These are phyloP conservation scores for Harpalus rubripes DNA, from an alignment of 2,888 invertebrate species.

Conservation along the genomic window DNA sequence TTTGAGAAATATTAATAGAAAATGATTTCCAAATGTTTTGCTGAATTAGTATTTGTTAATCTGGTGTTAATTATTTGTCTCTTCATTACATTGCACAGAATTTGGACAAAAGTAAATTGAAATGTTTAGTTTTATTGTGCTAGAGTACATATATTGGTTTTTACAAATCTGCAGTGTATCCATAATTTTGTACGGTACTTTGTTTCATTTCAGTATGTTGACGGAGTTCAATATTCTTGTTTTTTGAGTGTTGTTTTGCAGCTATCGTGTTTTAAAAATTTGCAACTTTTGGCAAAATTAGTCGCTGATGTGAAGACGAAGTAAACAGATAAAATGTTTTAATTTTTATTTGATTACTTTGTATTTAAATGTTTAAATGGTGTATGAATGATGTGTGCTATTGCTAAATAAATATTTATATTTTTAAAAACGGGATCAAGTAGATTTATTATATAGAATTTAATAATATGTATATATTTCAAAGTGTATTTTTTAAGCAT, in stretches of 20 bases:
- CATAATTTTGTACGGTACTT: conserved; percentile 15
- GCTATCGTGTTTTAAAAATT: conserved; percentile 42
- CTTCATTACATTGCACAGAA: no score
- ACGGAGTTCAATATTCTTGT: neutral
- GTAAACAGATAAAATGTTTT: neutral
- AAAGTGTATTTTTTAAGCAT: conserved; percentile 63
- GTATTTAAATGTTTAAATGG: conserved; percentile 56
- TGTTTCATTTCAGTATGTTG: neutral
- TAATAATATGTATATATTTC: conserved; percentile 52
- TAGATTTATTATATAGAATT: conserved; percentile 51
- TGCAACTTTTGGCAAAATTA: neutral
- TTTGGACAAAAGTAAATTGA: no score
- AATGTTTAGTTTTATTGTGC: no score
- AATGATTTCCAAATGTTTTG: no score
- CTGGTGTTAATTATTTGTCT: no score
- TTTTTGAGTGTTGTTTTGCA: conserved; percentile 35
- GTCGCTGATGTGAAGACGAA: neutral
- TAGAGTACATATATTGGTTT: no score
- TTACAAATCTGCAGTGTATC: no score
- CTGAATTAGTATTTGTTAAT: no score
- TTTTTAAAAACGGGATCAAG: conserved; percentile 64
- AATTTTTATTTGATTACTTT: conserved; percentile 36
- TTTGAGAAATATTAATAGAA: no score
- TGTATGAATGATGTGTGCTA: conserved; percentile 35
- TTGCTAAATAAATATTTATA: conserved; percentile 62